Base-by-base conservation (phyloP, 2,888 invertebrate genomes). In the Latrodectus hesperus region DNA sequence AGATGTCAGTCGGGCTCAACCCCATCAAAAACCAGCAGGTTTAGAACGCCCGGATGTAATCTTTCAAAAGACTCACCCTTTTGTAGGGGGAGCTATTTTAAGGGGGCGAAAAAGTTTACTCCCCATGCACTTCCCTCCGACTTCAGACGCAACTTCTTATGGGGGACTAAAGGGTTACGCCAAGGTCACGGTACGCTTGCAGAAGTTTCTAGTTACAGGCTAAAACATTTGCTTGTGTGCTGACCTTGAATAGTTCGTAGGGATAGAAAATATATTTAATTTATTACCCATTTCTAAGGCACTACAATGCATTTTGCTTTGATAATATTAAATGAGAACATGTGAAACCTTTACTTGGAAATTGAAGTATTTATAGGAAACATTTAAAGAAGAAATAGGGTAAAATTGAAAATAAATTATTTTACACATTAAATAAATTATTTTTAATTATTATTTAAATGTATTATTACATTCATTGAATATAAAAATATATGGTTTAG, bases 101-200 rank as follows among this genome's bases (percentile, higher is more conserved):
- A 55, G 55, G 16, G 55, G 60, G 60, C 9, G 10, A 55, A 38
- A 38, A 3, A 38, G n/a, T 60, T 60, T 11, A 60, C 60, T 60
- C 60, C n/a, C 60, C 38, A 10, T 11, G 12, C 60, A 60, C 10
- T 60, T 60, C 12, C 60, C 60, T 6, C 11, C 60, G n/a, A 60
- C 10, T 16, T n/a, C 14, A 60, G 14, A n/a, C 16, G 60, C 60
- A 60, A 60, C 60, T n/a, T n/a, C n/a, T 60, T 60, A 12, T 16
- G 60, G 11, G 12, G 22, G 49, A 71, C 26, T 49, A 71, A 71
- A 71, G 71, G 71, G 71, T 71, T 71, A 51, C 71, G 71, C 71
- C 71, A 71, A 71, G 71, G 71, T 71, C 71, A 49, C n/a, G 16
- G 49, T 49, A 22, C 16, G n/a, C 71, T 51, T n/a, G 14, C 38